Evolutionary conservation across 1,140 invertebrate species (phyloP).

Genomic region (Arion vulgaris): DNA sequence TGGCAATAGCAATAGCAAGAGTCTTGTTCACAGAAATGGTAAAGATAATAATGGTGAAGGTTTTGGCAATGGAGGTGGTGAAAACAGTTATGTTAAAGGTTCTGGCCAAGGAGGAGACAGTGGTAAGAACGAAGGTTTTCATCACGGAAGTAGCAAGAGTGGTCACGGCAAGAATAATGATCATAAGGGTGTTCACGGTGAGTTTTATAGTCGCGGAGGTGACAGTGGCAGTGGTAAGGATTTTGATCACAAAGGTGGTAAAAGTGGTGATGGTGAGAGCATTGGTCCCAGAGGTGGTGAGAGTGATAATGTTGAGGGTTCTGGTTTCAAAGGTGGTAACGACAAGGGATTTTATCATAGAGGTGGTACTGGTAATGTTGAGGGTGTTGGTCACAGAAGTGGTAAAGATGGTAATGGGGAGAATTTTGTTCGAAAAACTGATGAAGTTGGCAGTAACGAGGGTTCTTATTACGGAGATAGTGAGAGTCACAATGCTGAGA

Average conservation of each 20-base stretch:
- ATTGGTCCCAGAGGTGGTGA: neutral
- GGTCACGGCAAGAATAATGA: no score
- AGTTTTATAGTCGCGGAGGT: no score
- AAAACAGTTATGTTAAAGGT: no score
- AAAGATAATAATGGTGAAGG: no score
- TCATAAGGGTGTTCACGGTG: no score
- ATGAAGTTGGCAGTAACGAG: neutral
- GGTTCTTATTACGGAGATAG: neutral
- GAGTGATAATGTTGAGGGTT: neutral
- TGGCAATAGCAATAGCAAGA: no score
- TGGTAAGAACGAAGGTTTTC: no score
- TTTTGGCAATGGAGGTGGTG: no score
- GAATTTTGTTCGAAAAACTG: neutral
- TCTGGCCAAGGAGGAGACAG: no score
- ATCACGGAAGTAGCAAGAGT: no score
- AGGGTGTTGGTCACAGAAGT: neutral
- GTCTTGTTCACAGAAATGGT: no score
- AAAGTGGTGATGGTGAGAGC: neutral
- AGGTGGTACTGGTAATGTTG: neutral
- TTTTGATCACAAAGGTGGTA: neutral
- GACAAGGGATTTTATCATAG: neutral
- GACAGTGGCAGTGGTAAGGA: neutral
- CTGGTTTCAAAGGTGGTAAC: neutral
- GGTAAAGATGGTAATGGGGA: neutral
- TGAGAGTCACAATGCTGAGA: neutral